Evolutionary conservation across 2,797 vertebrate genomes (phyloP).

Genomic region (Anniella stebbinsi): DNA sequence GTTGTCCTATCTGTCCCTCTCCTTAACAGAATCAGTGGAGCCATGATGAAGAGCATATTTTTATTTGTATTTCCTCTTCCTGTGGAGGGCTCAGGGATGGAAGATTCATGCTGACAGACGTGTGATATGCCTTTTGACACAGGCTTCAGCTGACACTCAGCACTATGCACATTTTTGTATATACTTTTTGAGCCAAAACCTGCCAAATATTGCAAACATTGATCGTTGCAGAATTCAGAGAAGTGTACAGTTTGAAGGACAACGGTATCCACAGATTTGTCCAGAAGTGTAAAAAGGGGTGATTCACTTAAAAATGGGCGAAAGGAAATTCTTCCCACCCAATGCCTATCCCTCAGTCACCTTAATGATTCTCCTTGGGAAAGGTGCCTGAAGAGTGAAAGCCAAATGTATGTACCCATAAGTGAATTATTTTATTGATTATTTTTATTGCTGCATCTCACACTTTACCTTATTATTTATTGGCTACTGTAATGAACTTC

Average conservation of each 20-base stretch:
- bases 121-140: not conserved
- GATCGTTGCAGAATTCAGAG: not conserved
- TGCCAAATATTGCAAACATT: too few species aligned
- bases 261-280: not conserved
- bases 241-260: not conserved
- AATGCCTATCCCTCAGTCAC: not conserved
- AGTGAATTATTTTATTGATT: slow-evolving; percentile 74
- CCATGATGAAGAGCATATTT: not conserved
- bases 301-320: not conserved
- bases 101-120: not conserved
- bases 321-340: not conserved
- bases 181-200: too few species aligned
- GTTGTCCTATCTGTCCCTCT: not conserved
- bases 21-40: not conserved
- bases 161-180: not conserved
- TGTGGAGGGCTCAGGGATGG: too few species aligned
- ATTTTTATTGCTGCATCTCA: slow-evolving; percentile 73
- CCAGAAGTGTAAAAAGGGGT: not conserved
- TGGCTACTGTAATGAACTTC: slow-evolving; percentile 65
- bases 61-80: not conserved
- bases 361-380: not conserved
- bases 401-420: slow-evolving; percentile 42
- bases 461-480: slow-evolving; percentile 71
- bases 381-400: slow-evolving; percentile 50
- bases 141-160: not conserved